Conservation (phyloP, 2,113 vertebrate species). For the Heloderma charlesbogerti region DNA sequence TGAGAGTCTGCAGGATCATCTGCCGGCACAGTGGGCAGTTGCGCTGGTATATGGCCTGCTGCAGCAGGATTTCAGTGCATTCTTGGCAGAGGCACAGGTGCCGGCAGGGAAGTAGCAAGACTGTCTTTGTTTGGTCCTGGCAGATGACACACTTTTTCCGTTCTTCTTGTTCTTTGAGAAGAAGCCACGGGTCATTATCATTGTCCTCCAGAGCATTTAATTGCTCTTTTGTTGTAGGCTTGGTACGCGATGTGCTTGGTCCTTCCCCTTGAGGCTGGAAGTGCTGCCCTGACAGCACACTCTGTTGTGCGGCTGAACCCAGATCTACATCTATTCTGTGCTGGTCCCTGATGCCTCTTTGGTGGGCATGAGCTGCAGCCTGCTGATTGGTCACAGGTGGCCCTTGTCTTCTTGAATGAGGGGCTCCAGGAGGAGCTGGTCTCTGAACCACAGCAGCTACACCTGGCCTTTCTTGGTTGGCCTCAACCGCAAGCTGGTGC, state of each 20-base stretch:
- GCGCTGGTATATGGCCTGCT: conserved; percentile 89
- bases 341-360: not conserved
- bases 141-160: conserved; percentile 98
- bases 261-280: not conserved
- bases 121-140: conserved; percentile 93
- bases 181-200: conserved; percentile 80
- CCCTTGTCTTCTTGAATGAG: conserved; percentile 47
- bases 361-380: conserved; percentile 60
- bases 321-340: not conserved
- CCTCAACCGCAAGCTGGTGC: conserved; percentile 47
- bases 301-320: not conserved
- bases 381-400: conserved; percentile 3
- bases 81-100: conserved; percentile 93
- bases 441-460: no score
- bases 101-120: conserved; percentile 93
- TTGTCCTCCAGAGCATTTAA: conserved; percentile 61
- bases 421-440: not conserved
- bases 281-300: not conserved
- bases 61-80: conserved; percentile 90
- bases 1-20: conserved; percentile 95
- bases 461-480: conserved; percentile 49
- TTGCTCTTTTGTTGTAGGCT: conserved; percentile 64
- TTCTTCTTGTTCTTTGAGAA: conserved; percentile 95
- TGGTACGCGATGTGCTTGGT: conserved; percentile 51
- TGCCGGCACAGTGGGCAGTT: conserved; percentile 96